Evolutionary conservation across 2,888 invertebrate species (phyloP), one percentile per base, ranked within the genome.

Genomic region (Hyalella azteca): DNA sequence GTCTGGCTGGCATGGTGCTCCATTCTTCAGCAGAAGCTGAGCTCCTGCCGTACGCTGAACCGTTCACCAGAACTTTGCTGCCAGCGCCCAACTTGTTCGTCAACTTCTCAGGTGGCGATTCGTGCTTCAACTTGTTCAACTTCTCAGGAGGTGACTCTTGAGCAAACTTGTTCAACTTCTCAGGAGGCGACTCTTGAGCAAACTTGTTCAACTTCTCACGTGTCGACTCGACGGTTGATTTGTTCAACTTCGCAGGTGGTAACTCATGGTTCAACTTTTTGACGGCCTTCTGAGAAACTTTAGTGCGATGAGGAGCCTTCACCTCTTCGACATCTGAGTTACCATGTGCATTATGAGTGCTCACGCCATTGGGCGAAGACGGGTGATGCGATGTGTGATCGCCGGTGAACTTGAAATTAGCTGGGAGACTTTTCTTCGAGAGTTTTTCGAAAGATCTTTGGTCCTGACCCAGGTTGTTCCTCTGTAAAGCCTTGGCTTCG

Each of bases 1-100:
- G 36, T 36, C 36, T 66, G n/a, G 66, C 66, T 36, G 66, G 66
- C 66, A 66, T 66, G 13, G 66, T 66, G 36, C n/a, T 66, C 66
- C 66, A 66, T 19, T 66, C 29, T 3, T 3, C 3, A 13, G 11
- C 59, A 26, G 29, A 22, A n/a, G 59, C 29, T n/a, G 29, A 59
- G 59, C 59, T 29, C 9, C 45, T 15, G 29, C 59, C 66, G 19
- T 36, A 32, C n/a, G 66, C 66, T 29, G 66, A 66, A 36, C 66
- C 66, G 19, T 66, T 66, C 0, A 66, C n/a, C 32, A 66, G 19
- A 32, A 36, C 66, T 15, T 66, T 66, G 29, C 19, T 36, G 5
- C 66, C 15, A 19, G 66, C 36, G 36, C 15, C 36, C 1, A 36
- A 66, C n/a, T n/a, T n/a, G n/a, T n/a, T n/a, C n/a, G n/a, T n/a